Evolutionary conservation across 2,797 vertebrate species (phyloP).

Genomic region (Dendrocincla tyrannina): DNA sequence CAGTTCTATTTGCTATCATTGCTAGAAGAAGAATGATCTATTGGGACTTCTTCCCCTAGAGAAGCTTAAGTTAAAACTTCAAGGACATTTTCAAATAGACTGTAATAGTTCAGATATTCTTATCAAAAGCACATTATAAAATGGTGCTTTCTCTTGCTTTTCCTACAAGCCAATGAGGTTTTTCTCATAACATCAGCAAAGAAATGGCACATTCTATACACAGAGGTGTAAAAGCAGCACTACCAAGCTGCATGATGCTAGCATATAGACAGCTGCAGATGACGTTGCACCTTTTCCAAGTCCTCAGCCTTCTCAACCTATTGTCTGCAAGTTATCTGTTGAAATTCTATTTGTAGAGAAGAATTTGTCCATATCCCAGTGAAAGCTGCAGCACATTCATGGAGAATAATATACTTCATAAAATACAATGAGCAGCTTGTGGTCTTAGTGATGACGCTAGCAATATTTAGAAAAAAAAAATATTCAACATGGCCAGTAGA

Average conservation of each 20-base stretch:
- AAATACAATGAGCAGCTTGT: not conserved
- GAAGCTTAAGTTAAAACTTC: conserved; percentile 47
- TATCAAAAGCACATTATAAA: conserved; percentile 43
- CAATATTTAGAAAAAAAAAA: not conserved
- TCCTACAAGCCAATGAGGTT: not conserved
- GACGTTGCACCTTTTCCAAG: not conserved
- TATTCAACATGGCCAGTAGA: not conserved
- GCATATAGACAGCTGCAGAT: not conserved
- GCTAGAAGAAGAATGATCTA: conserved; percentile 46
- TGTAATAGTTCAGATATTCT: conserved; percentile 37
- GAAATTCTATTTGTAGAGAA: not conserved
- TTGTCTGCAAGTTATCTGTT: not conserved
- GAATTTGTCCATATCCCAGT: not conserved
- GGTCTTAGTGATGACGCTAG: not conserved
- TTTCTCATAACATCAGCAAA: not conserved
- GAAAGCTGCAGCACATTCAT: not conserved
- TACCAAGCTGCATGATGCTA: not conserved
- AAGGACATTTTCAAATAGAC: conserved; percentile 61
- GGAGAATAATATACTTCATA: not conserved
- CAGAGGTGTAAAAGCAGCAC: not conserved
- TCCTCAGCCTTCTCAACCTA: not conserved
- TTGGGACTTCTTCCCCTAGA: conserved; percentile 53
- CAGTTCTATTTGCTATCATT: conserved; percentile 43
- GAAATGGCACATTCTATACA: not conserved
- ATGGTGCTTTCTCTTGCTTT: conserved; percentile 17